Base-by-base conservation (phyloP, 2,797 vertebrate genomes). In the Phaenicophaeus curvirostris region DNA sequence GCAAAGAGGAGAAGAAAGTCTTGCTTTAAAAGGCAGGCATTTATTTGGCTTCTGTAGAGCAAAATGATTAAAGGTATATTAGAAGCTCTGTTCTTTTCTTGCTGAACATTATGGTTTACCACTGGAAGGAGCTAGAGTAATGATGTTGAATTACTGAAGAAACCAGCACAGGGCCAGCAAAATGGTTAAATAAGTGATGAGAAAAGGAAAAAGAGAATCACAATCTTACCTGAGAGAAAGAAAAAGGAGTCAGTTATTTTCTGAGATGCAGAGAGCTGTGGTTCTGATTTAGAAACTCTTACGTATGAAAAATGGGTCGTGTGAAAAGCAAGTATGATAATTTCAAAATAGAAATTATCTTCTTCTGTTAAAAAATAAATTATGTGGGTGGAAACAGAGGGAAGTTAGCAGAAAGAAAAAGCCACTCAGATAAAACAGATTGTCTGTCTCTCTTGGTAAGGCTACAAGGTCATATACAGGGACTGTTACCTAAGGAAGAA, bases 101-200 rank as follows among this genome's bases (percentile, higher is more conserved):
- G 93, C 61, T 91, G 93, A 93, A 94, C 92, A 7, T 96, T 96
- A 50, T 91, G 93, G 96, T 96, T 97, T 97, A 93, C 97, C 97
- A 97, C 97, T 98, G 97, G 98, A 98, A 98, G 98, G 98, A 98
- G 98, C 97, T 97, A 97, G 96, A 97, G 97, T 96, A 96, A 97
- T 97, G 97, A 93, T 95, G 80, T 96, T 97, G 96, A 94, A 94
- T 95, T 95, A 73, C 92, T 80, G 88, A 89, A 90, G 77, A 77
- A 79, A 66, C 41, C 42, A 44, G 53, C 53, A 80, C 15, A 50
- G 41, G 48, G 58, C 51, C 85, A 85, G 90, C 73, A 73, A 58
- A 78, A 94, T 89, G 80, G 93, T 96, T 96, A 97, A 97, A 96
- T 90, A 93, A 30, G 86, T 44, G 82, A 37, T 58, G 66, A 89